These are phyloP conservation scores for Carabus problematicus DNA, from an alignment of 2,888 invertebrate species.

Conservation along the genomic window DNA sequence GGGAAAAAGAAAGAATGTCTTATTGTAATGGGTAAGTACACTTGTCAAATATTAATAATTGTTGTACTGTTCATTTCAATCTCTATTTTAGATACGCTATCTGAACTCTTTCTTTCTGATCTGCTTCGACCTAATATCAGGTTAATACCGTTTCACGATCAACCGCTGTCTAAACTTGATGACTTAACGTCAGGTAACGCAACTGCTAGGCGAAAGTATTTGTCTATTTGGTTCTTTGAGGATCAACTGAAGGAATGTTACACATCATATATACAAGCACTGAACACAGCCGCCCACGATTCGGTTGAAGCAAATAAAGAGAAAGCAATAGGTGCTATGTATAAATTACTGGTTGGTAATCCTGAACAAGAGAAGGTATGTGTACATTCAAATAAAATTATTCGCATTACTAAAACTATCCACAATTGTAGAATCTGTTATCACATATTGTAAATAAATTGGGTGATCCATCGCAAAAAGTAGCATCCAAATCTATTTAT, in stretches of 20 bases:
- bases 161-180: slow-evolving; percentile 66
- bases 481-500: slow-evolving; percentile 88
- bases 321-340: slow-evolving; percentile 78
- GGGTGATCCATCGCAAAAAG: slow-evolving; percentile 89
- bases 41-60: slow-evolving; percentile 1
- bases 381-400: slow-evolving; percentile 6
- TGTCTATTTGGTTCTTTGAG: slow-evolving; percentile 88
- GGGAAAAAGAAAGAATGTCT: slow-evolving; percentile 77
- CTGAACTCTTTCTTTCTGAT: slow-evolving; percentile 78
- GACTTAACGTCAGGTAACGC: slow-evolving; percentile 70
- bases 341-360: slow-evolving; percentile 76
- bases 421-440: slow-evolving; percentile 69
- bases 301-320: slow-evolving; percentile 81
- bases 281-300: slow-evolving; percentile 79
- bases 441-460: slow-evolving; percentile 90
- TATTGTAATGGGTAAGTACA: slow-evolving; percentile 67
- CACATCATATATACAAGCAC: slow-evolving; percentile 70
- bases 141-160: slow-evolving; percentile 70
- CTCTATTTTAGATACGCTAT: slow-evolving; percentile 71
- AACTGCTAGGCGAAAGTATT: slow-evolving; percentile 68
- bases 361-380: slow-evolving; percentile 84
- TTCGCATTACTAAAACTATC: slow-evolving; percentile 14
- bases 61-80: background rate
- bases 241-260: slow-evolving; percentile 80
- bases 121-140: slow-evolving; percentile 71